phyloP scores from a whole-genome alignment of 2,113 vertebrate genomes.

The Bucco capensis region DNA sequence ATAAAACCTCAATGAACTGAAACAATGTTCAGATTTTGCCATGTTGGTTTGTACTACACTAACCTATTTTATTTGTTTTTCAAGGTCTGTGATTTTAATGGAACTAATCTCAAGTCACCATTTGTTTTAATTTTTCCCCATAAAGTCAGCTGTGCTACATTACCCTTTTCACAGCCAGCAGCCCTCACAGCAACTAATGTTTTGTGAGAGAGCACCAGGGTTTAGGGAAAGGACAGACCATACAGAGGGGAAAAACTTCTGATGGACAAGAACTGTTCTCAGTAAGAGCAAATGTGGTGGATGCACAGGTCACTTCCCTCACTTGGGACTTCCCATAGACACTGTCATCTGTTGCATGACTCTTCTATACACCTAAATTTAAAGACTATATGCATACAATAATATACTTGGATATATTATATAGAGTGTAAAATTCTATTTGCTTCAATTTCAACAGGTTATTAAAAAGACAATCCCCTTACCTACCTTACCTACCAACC shows the following conservation, averaged over 20 bases:
- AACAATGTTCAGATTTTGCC: neutral
- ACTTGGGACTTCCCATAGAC: neutral
- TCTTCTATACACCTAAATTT: neutral
- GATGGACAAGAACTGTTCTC: neutral
- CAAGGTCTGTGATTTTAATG: conserved; percentile 22
- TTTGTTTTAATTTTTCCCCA: neutral
- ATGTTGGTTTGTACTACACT: neutral
- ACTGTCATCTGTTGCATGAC: neutral
- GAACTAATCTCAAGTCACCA: neutral
- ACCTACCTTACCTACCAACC: neutral
- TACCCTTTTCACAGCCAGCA: neutral
- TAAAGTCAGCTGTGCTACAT: neutral
- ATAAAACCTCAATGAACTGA: neutral
- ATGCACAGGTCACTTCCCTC: neutral
- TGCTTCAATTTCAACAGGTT: neutral
- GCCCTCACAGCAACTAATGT: neutral
- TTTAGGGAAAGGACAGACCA: neutral
- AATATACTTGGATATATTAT: neutral
- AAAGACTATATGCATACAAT: neutral
- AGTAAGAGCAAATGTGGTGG: neutral
- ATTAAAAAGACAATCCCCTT: neutral
- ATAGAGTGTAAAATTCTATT: neutral
- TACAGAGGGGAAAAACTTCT: neutral
- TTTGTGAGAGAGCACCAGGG: neutral
- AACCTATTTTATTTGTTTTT: conserved; percentile 9